Base-by-base conservation (phyloP, 23 tunicate genomes). In the Ascidia mentula region DNA sequence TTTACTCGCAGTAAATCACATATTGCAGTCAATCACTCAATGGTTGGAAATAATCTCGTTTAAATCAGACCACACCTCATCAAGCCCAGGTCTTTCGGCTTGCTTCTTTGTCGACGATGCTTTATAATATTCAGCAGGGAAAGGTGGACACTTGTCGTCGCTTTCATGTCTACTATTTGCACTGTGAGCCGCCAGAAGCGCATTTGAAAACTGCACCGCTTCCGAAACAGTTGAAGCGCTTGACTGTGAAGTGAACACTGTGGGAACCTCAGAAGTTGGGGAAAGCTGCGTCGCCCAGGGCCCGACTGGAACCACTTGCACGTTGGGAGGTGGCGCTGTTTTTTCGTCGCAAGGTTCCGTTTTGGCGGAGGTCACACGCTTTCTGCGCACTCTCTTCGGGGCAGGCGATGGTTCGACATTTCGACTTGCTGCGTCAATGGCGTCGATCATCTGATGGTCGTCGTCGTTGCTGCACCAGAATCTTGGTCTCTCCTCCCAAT, bases 401-500 rank as follows among this genome's bases (percentile, higher is more conserved):
- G 32, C 20, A 9, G 72, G 72, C 32, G 18, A 1, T 22, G 74
- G 34, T 22, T 33, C 18, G 24, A 5, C 13, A 3, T 2, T 38
- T 46, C 30, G 46, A 30, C 76, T 90, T 3, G 97, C 97, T 0
- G 84, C 87, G 45, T 91, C 97, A 69, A 91, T 85, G 36, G 97
- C 90, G 73, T 91, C 77, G 31, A 91, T 91, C 70, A 85, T 80
- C 40, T 81, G 82, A 36, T 65, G 61, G 37, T 91, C 87, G 17
- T 81, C 90, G 40, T 82, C 84, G 37, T 77, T 82, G 26, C 77
- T 86, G 59, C 89, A 75, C 90, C 90, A 91, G 45, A 91, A 91
- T 69, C 97, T 61, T 9, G 81, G 31, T 20, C 97, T 72, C 18
- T 91, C 90, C 13, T 69, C 59, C 79, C 82, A 91, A 69, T 82